These are phyloP conservation scores for Falco biarmicus DNA, from an alignment of 2,797 vertebrate genomes.

Conservation along the genomic window DNA sequence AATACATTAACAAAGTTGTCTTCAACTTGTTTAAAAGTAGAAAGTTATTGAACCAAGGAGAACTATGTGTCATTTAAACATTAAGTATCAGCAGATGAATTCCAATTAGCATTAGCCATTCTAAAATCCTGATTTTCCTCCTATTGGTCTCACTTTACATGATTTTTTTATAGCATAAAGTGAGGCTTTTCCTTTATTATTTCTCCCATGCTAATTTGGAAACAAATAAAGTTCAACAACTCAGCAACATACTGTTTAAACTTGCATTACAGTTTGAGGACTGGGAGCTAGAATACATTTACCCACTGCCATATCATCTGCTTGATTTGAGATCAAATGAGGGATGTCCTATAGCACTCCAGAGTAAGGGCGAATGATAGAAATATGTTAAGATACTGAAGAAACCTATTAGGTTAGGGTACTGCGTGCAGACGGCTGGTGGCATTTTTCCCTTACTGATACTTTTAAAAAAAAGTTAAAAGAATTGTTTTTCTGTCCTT, in stretches of 20 bases:
- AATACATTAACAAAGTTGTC: constrained; percentile 69
- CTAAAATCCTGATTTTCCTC: constrained; percentile 43
- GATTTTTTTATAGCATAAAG: constrained; percentile 53
- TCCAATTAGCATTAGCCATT: constrained; percentile 60
- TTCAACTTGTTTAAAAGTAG: constrained; percentile 67
- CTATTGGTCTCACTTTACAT: constrained; percentile 59
- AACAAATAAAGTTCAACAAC: constrained; percentile 69
- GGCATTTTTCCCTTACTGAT: background rate
- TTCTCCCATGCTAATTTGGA: constrained; percentile 63
- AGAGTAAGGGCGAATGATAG: constrained; percentile 40
- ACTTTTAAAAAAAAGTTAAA: background rate
- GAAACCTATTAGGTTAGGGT: constrained; percentile 36
- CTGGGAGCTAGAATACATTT: constrained; percentile 65
- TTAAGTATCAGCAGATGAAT: constrained; percentile 59
- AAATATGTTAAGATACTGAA: constrained; percentile 65
- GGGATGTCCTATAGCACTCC: constrained; percentile 67
- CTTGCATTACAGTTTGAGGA: constrained; percentile 54
- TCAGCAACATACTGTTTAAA: constrained; percentile 66
- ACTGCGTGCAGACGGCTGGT: constrained; percentile 22
- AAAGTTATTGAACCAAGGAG: constrained; percentile 65
- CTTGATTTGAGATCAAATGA: constrained; percentile 73
- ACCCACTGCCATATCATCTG: constrained; percentile 63
- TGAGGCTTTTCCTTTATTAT: constrained; percentile 45
- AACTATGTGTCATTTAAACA: constrained; percentile 61
- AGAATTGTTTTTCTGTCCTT: background rate